Evolutionary conservation across 2,113 vertebrate species (phyloP).

Genomic region (Ariopsis seemanni): DNA sequence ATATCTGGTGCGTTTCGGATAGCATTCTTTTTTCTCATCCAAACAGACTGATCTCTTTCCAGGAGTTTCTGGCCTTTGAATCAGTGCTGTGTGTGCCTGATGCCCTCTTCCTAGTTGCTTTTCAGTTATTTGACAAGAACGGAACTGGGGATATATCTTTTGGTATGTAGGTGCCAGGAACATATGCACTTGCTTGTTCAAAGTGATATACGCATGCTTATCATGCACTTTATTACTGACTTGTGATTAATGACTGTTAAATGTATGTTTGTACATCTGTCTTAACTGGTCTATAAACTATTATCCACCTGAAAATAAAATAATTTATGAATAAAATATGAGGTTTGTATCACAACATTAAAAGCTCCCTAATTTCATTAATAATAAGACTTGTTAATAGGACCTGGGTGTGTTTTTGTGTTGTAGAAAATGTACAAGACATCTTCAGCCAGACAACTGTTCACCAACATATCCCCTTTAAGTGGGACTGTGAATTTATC

Average conservation of each 20-base stretch:
- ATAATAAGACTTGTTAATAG: not conserved
- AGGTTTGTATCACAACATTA: not conserved
- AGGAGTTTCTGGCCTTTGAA: constrained; percentile 97
- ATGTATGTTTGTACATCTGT: not conserved
- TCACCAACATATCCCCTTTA: constrained; percentile 97
- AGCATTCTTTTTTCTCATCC: not conserved
- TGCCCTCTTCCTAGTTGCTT: constrained; percentile 94
- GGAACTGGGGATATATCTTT: constrained; percentile 92
- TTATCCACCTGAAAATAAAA: not conserved
- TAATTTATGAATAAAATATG: not conserved
- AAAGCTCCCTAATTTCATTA: not conserved
- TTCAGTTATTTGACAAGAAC: constrained; percentile 96
- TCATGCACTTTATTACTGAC: not conserved
- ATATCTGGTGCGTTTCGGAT: not conserved
- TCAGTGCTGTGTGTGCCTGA: constrained; percentile 95
- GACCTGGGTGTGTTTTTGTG: constrained; percentile 36
- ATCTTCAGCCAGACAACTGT: constrained; percentile 94
- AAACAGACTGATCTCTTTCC: constrained; percentile 91
- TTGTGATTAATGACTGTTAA: not conserved
- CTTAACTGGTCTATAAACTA: not conserved
- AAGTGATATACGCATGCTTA: constrained; percentile 12
- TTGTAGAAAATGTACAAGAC: constrained; percentile 91
- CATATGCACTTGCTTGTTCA: not conserved
- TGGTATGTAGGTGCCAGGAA: constrained; percentile 73
- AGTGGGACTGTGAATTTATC: constrained; percentile 97